These are phyloP conservation scores for Sminthopsis crassicaudata DNA, from an alignment of 2,113 vertebrate genomes.

Conservation along the genomic window DNA sequence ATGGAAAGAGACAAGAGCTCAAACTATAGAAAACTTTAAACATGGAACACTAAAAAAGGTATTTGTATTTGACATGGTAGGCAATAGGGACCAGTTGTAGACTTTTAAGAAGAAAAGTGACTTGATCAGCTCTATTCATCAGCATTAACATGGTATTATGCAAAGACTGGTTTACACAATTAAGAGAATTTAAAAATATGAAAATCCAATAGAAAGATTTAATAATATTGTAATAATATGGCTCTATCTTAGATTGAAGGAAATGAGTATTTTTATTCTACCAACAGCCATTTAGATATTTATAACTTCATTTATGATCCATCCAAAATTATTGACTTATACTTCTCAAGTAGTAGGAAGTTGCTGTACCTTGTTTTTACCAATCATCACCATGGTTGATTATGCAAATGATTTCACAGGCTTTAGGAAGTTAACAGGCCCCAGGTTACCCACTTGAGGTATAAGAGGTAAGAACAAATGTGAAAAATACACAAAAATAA, in stretches of 20 bases:
- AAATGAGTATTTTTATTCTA: neutral
- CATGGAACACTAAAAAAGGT: neutral
- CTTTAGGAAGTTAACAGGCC: too few species aligned
- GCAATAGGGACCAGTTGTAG: neutral
- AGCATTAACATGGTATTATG: neutral
- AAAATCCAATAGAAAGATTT: neutral
- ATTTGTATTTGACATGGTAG: neutral
- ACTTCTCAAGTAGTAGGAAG: too few species aligned
- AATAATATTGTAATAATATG: neutral
- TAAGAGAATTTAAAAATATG: neutral
- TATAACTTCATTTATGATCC: too few species aligned
- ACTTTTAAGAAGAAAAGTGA: neutral
- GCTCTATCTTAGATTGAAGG: neutral
- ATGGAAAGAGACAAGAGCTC: neutral
- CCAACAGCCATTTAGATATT: too few species aligned
- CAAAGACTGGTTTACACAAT: neutral
- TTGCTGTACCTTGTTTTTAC: too few species aligned
- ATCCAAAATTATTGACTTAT: too few species aligned
- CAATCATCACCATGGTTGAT: too few species aligned
- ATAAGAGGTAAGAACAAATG: too few species aligned
- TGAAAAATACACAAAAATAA: too few species aligned
- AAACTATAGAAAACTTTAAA: neutral
- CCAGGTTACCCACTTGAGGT: too few species aligned
- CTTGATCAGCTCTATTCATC: neutral
- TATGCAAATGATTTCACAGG: too few species aligned